Conservation (phyloP, 2,888 invertebrate species). For the Hydroisotoma schaefferi region DNA sequence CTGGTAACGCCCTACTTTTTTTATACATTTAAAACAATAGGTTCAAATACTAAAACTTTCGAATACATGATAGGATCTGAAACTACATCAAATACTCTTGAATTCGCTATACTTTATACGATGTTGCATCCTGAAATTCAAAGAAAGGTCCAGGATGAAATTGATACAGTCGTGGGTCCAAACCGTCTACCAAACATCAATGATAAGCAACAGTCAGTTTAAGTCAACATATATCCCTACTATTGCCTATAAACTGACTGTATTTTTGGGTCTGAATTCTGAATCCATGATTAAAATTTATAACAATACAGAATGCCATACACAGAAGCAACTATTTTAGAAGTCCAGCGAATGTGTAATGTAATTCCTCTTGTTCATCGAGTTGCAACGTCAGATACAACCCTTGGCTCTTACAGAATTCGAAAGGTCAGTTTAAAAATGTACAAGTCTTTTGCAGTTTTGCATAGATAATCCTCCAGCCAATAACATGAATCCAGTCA, state of each 20-base stretch:
- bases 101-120: constrained; percentile 42
- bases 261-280: too few species aligned
- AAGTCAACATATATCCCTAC: not conserved
- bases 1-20: too few species aligned
- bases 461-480: too few species aligned
- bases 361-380: constrained; percentile 44
- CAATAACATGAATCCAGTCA: too few species aligned
- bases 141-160: constrained; percentile 36
- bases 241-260: too few species aligned
- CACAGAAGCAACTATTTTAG: constrained; percentile 40
- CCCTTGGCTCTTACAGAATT: constrained; percentile 32
- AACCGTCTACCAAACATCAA: constrained; percentile 33
- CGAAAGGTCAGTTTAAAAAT: constrained; percentile 39
- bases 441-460: too few species aligned
- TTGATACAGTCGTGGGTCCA: constrained; percentile 39
- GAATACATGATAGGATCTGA: too few species aligned
- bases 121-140: constrained; percentile 35
- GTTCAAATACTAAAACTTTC: not conserved
- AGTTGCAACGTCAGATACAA: constrained; percentile 35
- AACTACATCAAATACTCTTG: constrained; percentile 44
- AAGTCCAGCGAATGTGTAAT: constrained; percentile 40
- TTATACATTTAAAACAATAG: not conserved
- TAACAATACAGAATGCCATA: constrained; percentile 36
- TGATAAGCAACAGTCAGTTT: constrained; percentile 20
- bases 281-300: not conserved